Evolutionary conservation across 92 coral and sea anemone species (phyloP).

Genomic region (Palythoa caribaeorum): DNA sequence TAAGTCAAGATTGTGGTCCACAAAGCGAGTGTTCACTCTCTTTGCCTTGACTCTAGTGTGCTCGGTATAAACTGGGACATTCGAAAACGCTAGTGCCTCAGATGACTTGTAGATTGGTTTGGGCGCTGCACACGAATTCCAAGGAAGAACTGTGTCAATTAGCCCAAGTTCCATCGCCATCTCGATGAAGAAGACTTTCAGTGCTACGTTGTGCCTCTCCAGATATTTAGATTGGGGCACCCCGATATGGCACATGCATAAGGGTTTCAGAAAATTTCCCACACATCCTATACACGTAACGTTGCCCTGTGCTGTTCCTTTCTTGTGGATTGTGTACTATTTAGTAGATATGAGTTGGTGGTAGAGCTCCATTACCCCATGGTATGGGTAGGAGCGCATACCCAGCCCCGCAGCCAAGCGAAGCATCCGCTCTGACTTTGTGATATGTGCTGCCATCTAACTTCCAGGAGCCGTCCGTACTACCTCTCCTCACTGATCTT

Average conservation of each 20-base stretch:
- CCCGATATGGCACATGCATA: slow-evolving; percentile 20
- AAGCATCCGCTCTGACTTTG: background rate
- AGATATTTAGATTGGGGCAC: slow-evolving; percentile 12
- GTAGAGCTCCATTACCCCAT: slow-evolving; percentile 27
- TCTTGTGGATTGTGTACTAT: background rate
- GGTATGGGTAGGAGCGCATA: no score
- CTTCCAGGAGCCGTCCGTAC: background rate
- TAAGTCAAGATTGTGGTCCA: background rate
- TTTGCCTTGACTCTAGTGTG: background rate
- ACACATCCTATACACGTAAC: slow-evolving; percentile 30
- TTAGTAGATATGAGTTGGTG: slow-evolving; percentile 25
- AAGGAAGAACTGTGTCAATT: background rate
- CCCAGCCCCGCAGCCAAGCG: background rate
- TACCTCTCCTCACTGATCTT: background rate
- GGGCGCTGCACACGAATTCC: background rate
- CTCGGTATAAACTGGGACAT: slow-evolving; percentile 2
- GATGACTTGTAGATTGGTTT: background rate
- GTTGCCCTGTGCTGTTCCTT: background rate
- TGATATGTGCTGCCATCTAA: background rate
- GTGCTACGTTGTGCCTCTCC: background rate
- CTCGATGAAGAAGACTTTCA: background rate
- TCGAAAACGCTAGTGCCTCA: background rate
- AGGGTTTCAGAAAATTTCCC: slow-evolving; percentile 20
- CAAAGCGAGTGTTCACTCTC: background rate
- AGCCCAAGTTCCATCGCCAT: background rate